These are phyloP conservation scores for Notechis scutatus DNA, from an alignment of 2,113 vertebrate species.

Conservation along the genomic window DNA sequence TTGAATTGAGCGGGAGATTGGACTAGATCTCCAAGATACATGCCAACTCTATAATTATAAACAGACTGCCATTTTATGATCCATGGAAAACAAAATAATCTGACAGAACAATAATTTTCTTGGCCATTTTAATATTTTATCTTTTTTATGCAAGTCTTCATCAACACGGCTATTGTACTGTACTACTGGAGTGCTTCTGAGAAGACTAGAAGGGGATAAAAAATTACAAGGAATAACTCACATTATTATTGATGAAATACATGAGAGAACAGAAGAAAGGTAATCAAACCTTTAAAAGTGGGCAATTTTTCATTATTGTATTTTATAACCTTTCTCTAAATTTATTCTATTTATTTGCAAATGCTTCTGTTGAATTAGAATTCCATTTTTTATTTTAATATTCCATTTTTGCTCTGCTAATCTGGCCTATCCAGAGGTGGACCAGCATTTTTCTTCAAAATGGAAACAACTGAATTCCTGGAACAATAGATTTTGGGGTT, in stretches of 20 bases:
- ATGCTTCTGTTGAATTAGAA: neutral
- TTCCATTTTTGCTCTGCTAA: neutral
- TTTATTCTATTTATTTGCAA: neutral
- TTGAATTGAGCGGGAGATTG: neutral
- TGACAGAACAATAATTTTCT: neutral
- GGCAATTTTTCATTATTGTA: neutral
- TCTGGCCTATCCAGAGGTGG: neutral
- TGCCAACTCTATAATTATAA: neutral
- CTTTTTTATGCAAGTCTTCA: conserved; percentile 71
- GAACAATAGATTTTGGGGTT: neutral
- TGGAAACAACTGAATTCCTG: neutral
- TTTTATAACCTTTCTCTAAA: neutral
- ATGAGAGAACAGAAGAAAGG: conserved; percentile 97
- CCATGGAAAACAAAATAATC: neutral
- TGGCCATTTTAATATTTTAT: neutral
- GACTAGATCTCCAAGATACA: neutral
- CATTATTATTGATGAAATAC: conserved; percentile 94
- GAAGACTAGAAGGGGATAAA: conserved; percentile 86
- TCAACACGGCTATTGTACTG: conserved; percentile 92
- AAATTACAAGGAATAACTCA: conserved; percentile 84
- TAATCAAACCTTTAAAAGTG: conserved; percentile 54
- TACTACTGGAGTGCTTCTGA: conserved; percentile 90
- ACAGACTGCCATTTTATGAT: neutral
- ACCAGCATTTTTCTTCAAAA: neutral
- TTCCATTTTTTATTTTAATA: neutral